Conservation (phyloP, 2,113 vertebrate species). For the Neogale vison region DNA sequence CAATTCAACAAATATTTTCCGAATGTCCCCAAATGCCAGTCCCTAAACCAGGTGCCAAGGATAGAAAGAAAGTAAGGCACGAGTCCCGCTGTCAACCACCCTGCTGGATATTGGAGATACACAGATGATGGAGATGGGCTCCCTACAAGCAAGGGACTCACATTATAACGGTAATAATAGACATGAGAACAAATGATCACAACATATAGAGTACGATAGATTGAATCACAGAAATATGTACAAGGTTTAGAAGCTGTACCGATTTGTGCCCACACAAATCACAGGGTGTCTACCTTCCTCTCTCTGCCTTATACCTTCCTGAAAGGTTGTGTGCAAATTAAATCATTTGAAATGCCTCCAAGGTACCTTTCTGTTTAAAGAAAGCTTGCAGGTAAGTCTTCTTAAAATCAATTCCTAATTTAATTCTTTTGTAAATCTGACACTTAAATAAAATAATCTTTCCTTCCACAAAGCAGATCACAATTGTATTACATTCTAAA, state of each 20-base stretch:
- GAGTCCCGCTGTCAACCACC: not conserved
- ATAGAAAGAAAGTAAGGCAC: conserved; percentile 8
- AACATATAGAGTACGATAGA: not conserved
- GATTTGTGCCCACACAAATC: not conserved
- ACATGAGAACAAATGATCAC: not conserved
- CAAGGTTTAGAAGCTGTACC: not conserved
- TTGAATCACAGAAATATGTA: not conserved
- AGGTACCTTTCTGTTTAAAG: conserved; percentile 43
- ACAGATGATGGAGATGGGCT: not conserved
- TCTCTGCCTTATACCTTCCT: not conserved
- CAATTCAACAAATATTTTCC: not conserved
- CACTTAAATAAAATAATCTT: conserved; percentile 36
- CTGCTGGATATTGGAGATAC: not conserved
- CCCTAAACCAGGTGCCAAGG: not conserved
- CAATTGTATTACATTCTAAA: not conserved
- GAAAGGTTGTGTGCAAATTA: conserved; percentile 22
- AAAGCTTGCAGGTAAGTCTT: conserved; percentile 6
- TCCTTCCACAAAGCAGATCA: not conserved
- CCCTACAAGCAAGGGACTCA: not conserved
- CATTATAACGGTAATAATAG: not conserved
- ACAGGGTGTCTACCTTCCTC: not conserved
- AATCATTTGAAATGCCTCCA: conserved; percentile 50
- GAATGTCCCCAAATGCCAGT: not conserved
- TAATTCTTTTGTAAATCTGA: conserved; percentile 63
- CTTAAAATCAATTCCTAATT: conserved; percentile 57